Evolutionary conservation across 2,888 invertebrate species (phyloP).

Genomic region (Ischnura elegans): DNA sequence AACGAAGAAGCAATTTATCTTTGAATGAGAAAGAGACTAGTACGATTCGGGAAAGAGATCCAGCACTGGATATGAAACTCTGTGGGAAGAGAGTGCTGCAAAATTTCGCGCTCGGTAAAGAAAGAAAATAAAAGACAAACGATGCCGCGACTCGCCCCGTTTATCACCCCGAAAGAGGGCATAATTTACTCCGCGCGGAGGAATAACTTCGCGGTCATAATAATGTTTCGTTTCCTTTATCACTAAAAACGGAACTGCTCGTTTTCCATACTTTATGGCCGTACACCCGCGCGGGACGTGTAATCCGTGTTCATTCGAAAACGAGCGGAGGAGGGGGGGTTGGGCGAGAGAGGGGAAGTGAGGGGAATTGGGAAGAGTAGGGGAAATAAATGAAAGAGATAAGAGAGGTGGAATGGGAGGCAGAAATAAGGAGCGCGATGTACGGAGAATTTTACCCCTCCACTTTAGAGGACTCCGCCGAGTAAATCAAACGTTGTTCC

Average conservation of each 20-base stretch:
- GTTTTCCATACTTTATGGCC: slow-evolving; percentile 52
- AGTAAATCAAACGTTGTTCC: slow-evolving; percentile 17
- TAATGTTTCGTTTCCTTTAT: slow-evolving; percentile 61
- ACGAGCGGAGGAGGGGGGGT: background rate
- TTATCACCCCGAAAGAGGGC: slow-evolving; percentile 39
- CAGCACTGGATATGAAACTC: background rate
- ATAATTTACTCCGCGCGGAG: slow-evolving; percentile 29
- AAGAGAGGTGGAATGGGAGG: background rate
- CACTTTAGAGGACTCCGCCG: background rate
- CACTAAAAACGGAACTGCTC: slow-evolving; percentile 13
- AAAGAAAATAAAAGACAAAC: background rate
- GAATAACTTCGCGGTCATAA: slow-evolving; percentile 54
- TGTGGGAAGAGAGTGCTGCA: background rate
- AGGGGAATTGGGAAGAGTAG: background rate
- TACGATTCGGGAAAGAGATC: background rate
- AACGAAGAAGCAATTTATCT: background rate
- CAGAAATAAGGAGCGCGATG: background rate
- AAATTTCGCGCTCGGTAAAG: background rate
- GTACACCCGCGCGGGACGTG: slow-evolving; percentile 39
- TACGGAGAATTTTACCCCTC: background rate
- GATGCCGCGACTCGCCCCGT: background rate
- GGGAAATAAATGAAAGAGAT: background rate
- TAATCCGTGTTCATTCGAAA: slow-evolving; percentile 13
- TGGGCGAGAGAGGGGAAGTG: background rate
- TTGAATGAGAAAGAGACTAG: background rate